These are phyloP conservation scores for Tenthredo distinguenda DNA, from an alignment of 2,888 invertebrate species.

Conservation along the genomic window DNA sequence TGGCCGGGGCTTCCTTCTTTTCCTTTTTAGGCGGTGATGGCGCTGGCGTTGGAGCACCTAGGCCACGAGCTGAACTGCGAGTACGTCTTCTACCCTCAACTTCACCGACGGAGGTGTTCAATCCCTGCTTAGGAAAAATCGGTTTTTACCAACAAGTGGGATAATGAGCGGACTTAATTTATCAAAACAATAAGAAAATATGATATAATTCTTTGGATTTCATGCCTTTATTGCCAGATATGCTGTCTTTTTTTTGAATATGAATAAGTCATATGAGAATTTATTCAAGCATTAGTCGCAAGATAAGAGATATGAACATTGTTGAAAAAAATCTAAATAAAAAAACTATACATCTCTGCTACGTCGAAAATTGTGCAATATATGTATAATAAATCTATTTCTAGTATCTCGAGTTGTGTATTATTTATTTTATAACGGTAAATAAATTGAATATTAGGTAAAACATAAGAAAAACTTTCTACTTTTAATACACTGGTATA, in stretches of 20 bases:
- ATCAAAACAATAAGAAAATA: background rate
- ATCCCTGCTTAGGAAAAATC: constrained; percentile 71
- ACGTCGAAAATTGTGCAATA: background rate
- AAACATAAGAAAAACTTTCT: background rate
- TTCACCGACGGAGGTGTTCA: constrained; percentile 77
- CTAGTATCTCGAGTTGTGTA: background rate
- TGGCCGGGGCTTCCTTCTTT: constrained; percentile 73
- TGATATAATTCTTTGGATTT: background rate
- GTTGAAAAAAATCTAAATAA: background rate
- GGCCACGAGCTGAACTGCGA: constrained; percentile 80
- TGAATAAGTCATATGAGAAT: background rate
- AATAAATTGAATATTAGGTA: background rate
- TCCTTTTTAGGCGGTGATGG: constrained; percentile 80
- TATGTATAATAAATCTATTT: background rate
- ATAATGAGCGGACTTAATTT: background rate
- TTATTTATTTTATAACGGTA: background rate
- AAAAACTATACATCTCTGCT: background rate
- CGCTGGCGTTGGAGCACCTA: constrained; percentile 79
- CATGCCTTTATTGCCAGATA: background rate
- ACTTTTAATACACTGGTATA: background rate
- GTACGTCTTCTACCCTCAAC: constrained; percentile 81
- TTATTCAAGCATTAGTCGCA: background rate
- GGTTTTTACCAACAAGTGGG: background rate
- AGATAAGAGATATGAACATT: background rate
- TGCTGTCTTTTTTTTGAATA: background rate